These are phyloP conservation scores for Thalassoma bifasciatum DNA, from an alignment of 2,113 vertebrate genomes.

Conservation along the genomic window DNA sequence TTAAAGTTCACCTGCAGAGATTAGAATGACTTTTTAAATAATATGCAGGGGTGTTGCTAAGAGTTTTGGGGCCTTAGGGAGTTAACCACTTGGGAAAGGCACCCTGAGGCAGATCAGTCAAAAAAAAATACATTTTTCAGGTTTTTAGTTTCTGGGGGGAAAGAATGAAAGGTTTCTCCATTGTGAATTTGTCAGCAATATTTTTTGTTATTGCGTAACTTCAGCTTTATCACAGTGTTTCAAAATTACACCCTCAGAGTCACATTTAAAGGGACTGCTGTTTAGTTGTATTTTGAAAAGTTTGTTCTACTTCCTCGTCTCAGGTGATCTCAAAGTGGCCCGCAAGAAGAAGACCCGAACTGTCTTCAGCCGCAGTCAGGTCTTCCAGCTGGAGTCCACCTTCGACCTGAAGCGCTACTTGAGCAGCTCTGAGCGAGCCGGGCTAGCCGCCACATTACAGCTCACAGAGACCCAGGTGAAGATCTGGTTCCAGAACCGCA, in stretches of 20 bases:
- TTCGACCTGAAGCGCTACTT: constrained; percentile 91
- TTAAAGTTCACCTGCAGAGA: too few species aligned
- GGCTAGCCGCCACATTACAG: constrained; percentile 86
- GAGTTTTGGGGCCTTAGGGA: background rate
- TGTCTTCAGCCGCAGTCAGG: constrained; percentile 89
- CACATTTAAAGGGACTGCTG: background rate
- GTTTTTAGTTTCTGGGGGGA: background rate
- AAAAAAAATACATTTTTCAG: too few species aligned
- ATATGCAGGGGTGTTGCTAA: constrained; percentile 15
- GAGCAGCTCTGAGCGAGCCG: constrained; percentile 88
- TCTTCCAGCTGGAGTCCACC: constrained; percentile 90
- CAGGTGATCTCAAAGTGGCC: constrained; percentile 59
- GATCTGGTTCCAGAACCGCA: constrained; percentile 92
- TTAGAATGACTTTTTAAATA: background rate
- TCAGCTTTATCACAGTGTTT: too few species aligned
- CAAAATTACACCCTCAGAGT: too few species aligned
- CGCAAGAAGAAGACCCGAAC: constrained; percentile 91
- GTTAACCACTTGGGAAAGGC: background rate
- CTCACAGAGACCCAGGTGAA: constrained; percentile 92
- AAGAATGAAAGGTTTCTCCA: too few species aligned
- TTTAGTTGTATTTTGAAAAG: background rate
- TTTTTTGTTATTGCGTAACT: too few species aligned
- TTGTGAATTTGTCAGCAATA: too few species aligned
- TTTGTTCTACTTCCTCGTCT: background rate
- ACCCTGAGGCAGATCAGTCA: too few species aligned